Conservation (phyloP, 92 coral and sea anemone species). For the Porites evermanni region DNA sequence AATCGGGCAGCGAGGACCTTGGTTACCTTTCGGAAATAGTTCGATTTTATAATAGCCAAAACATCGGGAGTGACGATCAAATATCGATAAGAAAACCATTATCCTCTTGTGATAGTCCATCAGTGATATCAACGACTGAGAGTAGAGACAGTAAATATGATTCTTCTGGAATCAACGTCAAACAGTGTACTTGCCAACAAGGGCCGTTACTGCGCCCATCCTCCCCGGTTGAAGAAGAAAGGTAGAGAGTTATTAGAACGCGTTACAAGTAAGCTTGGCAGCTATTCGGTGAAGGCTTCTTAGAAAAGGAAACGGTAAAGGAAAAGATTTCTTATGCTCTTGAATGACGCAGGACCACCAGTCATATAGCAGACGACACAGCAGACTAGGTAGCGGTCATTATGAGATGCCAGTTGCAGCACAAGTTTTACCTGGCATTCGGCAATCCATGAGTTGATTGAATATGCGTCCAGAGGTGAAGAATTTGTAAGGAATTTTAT, state of each 20-base stretch:
- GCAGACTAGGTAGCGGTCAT: too few relatives aligned
- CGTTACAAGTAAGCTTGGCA: background rate
- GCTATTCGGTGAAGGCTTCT: too few relatives aligned
- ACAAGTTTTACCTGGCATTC: too few relatives aligned
- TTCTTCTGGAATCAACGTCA: slow-evolving; percentile 30
- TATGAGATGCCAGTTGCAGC: too few relatives aligned
- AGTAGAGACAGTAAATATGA: slow-evolving; percentile 55
- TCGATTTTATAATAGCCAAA: slow-evolving; percentile 83
- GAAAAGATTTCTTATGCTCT: too few relatives aligned
- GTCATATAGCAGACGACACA: too few relatives aligned
- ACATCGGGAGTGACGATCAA: slow-evolving; percentile 76
- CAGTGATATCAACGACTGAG: slow-evolving; percentile 81
- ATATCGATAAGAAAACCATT: slow-evolving; percentile 74
- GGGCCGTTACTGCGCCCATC: slow-evolving; percentile 20
- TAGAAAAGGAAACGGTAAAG: too few relatives aligned
- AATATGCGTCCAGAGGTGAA: too few relatives aligned
- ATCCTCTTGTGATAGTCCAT: slow-evolving; percentile 74
- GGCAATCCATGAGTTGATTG: too few relatives aligned
- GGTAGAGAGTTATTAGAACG: background rate
- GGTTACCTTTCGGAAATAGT: slow-evolving; percentile 90
- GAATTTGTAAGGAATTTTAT: too few relatives aligned
- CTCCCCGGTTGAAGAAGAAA: background rate
- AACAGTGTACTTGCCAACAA: slow-evolving; percentile 38
- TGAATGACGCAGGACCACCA: too few relatives aligned
- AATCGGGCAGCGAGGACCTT: slow-evolving; percentile 84